phyloP scores from a whole-genome alignment of 2,888 invertebrate genomes.

The Apocheima hispidaria region DNA sequence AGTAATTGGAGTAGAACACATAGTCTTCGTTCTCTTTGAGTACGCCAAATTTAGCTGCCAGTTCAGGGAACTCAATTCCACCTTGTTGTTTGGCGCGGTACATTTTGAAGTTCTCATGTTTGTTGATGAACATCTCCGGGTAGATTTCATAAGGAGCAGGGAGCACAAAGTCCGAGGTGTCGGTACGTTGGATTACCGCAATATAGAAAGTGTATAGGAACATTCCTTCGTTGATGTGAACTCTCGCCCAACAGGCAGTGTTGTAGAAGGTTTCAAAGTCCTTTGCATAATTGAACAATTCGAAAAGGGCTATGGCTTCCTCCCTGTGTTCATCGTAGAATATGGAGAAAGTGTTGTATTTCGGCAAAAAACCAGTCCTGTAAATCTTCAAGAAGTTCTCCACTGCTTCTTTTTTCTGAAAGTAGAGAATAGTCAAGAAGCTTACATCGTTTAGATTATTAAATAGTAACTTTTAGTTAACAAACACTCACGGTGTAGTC shows the following conservation, averaged over 20 bases:
- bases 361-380: constrained; percentile 79
- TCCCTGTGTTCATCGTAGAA: constrained; percentile 75
- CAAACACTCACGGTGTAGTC: constrained; percentile 69
- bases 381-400: constrained; percentile 73
- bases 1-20: constrained; percentile 86
- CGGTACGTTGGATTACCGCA: constrained; percentile 86
- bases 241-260: constrained; percentile 85
- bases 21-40: constrained; percentile 71
- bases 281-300: constrained; percentile 87
- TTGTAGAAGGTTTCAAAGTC: constrained; percentile 87
- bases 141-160: constrained; percentile 89
- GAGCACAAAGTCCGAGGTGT: constrained; percentile 84
- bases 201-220: constrained; percentile 88
- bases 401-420: constrained; percentile 74
- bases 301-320: constrained; percentile 83
- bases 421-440: background rate
- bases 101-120: constrained; percentile 81
- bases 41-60: constrained; percentile 70
- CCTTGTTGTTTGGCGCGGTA: constrained; percentile 75
- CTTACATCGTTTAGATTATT: background rate
- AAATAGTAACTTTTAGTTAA: background rate
- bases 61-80: constrained; percentile 61
- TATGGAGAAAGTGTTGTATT: constrained; percentile 81
- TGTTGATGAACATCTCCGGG: constrained; percentile 88
- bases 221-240: constrained; percentile 87